Evolutionary conservation across 1,140 invertebrate genomes (phyloP), one percentile per base, ranked within the genome.

Genomic region (Paraescarpia echinospica): DNA sequence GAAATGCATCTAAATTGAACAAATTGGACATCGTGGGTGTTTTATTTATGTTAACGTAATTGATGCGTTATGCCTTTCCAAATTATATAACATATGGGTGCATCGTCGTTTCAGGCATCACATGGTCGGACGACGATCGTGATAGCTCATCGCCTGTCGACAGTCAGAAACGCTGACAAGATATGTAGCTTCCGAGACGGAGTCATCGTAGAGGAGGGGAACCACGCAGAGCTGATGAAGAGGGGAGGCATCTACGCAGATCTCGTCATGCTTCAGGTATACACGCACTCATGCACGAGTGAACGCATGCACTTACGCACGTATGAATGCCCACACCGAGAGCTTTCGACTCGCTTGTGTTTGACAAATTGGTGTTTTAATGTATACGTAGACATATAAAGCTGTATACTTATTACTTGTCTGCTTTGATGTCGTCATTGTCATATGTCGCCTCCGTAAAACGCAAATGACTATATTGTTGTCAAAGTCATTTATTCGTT

Each of bases 211-310:
- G 96, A 96, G 93, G 92, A 94, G 59, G 96, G 96, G 41, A 96
- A 95, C 9, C 97, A 97, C 95, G 94, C 96, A 34, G 95, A 97
- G 93, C 94, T 97, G 41, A 96, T 97, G 93, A 95, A 93, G 33
- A 93, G 94, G 94, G 90, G 51, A 95, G 77, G 96, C 89, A 94
- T 97, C 18, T 97, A 97, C 94, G 94, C 94, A 91, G 93, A 94
- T 14, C 94, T 96, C 35, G 95, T 96, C 14, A 95, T 93, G 1
- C 93, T 93, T 77, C 95, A 96, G 95, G 95, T 95, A 93, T 0
- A 77, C 59, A 12, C 92, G 35, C 22, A 12, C 14, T 4, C 9
- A 27, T 18, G 59, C 22, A 22, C 59, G 27, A 5, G 22, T 18
- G 27, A 6, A 77, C 59, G 59, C 59, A 77, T 18, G 4, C 59